Evolutionary conservation across 92 coral and sea anemone species (phyloP).

Genomic region (Umimayanthus kanabou): DNA sequence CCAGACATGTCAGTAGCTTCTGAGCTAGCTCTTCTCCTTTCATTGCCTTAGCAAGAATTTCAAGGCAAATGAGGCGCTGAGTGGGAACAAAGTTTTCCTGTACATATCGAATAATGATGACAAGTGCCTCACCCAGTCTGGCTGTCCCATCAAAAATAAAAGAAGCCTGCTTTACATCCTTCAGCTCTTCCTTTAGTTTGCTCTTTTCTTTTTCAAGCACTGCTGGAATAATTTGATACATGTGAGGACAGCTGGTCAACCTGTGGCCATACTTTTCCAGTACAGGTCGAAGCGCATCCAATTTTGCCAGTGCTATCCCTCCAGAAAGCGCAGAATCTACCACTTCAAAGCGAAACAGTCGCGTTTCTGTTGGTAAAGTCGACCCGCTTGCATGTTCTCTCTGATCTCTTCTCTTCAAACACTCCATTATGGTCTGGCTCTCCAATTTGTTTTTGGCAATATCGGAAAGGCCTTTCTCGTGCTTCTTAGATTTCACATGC

Average conservation of each 20-base stretch:
- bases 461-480: conserved; percentile 43
- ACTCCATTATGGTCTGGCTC: conserved; percentile 27
- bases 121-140: conserved; percentile 56
- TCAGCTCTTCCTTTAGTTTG: conserved; percentile 40
- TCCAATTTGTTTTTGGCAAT: conserved; percentile 31
- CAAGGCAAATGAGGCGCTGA: conserved; percentile 53
- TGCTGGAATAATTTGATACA: conserved; percentile 34
- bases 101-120: conserved; percentile 30
- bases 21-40: conserved; percentile 62
- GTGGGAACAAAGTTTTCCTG: conserved; percentile 56
- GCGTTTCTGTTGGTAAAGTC: conserved; percentile 18
- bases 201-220: conserved; percentile 48
- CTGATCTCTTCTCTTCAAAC: conserved; percentile 25
- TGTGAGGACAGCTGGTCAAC: conserved; percentile 23
- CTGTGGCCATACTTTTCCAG: conserved; percentile 39
- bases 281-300: conserved; percentile 32
- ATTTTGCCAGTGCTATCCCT: conserved; percentile 37
- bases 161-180: conserved; percentile 45
- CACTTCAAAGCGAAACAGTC: conserved; percentile 34
- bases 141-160: conserved; percentile 55
- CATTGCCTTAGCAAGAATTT: conserved; percentile 53
- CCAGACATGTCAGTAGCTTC: conserved; percentile 46
- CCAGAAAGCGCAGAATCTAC: conserved; percentile 38
- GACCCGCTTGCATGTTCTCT: conserved; percentile 38
- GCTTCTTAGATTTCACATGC: conserved; percentile 50